Evolutionary conservation across 2,888 invertebrate genomes (phyloP).

Genomic region (Tiliacea aurago): DNA sequence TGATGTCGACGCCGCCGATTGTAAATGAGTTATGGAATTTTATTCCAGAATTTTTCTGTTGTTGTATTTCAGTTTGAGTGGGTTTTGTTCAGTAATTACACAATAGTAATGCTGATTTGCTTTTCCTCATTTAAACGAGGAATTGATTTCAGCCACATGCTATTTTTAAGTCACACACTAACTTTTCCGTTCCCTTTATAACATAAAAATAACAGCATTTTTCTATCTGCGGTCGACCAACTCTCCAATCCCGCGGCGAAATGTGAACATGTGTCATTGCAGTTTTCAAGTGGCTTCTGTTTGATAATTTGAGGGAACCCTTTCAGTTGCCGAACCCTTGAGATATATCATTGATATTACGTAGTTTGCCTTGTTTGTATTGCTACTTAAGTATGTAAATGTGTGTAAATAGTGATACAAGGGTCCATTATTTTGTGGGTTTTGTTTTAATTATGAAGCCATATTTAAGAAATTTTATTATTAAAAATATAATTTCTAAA

Average conservation of each 20-base stretch:
- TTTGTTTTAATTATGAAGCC: neutral
- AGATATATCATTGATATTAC: conserved; percentile 81
- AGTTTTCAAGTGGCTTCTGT: conserved; percentile 87
- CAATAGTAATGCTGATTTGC: conserved; percentile 26
- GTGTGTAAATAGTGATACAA: conserved; percentile 17
- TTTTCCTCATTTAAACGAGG: conserved; percentile 21
- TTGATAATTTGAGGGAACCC: conserved; percentile 86
- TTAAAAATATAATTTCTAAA: neutral
- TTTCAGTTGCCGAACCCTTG: conserved; percentile 74
- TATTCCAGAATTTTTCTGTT: conserved; percentile 78
- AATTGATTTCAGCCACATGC: neutral
- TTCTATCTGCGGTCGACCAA: conserved; percentile 40
- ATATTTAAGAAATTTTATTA: neutral
- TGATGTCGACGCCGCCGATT: conserved; percentile 85
- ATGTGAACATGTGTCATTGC: conserved; percentile 89
- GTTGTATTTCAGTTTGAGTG: conserved; percentile 76
- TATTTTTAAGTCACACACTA: neutral
- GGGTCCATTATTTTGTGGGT: neutral
- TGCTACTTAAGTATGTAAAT: conserved; percentile 56
- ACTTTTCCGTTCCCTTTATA: neutral
- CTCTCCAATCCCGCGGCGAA: conserved; percentile 68
- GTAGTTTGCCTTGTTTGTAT: conserved; percentile 79
- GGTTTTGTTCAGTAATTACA: conserved; percentile 71
- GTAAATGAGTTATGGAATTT: conserved; percentile 87
- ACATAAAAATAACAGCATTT: neutral